Evolutionary conservation across 2,888 invertebrate species (phyloP), one percentile per base, ranked within the genome.

Genomic region (Xestobium rufovillosum): DNA sequence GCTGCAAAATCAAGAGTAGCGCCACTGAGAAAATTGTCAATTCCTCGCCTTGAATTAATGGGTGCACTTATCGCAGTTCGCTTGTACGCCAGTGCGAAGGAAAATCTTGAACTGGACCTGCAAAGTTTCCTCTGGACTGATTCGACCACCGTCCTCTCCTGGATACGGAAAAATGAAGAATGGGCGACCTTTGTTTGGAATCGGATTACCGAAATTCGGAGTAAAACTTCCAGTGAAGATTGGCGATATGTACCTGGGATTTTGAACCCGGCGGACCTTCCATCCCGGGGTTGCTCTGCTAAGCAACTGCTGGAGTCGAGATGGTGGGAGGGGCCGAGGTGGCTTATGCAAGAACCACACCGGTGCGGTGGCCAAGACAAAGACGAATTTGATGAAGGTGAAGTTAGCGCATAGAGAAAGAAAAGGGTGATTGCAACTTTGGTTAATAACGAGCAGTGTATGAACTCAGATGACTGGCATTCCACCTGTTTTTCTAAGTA

Each of bases 291-390:
- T 3, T 56, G 55, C 34, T 34, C 28, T 14, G 38, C 48, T 2
- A 29, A 38, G 29, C 34, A 49, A 14, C 41, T 58, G 3, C 3
- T 50, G 4, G 38, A 51, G 14, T 43, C 47, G 2, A 33, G 34
- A 45, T 59, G 56, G 56, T 59, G 52, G 56, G 43, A 49, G 43
- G 56, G 55, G 4, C 55, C 57, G 4, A 10, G 31, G 2, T 57
- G 55, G 57, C 35, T 60, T 9, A 34, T 37, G 13, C 11, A 37
- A 15, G 6, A 36, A 4, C 25, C 37, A 13, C 36, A 46, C 13
- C 6, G 39, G 8, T 56, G 55, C 53, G 53, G 55, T 3, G 16
- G 12, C n/a, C n/a, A n/a, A 4, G 12, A 32, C 1, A 3, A 42
- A 4, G 2, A 12, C 10, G 8, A 10, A 10, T 12, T 13, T 30